Base-by-base conservation (phyloP, 2,797 vertebrate genomes). In the Adrianichthys oophorus region DNA sequence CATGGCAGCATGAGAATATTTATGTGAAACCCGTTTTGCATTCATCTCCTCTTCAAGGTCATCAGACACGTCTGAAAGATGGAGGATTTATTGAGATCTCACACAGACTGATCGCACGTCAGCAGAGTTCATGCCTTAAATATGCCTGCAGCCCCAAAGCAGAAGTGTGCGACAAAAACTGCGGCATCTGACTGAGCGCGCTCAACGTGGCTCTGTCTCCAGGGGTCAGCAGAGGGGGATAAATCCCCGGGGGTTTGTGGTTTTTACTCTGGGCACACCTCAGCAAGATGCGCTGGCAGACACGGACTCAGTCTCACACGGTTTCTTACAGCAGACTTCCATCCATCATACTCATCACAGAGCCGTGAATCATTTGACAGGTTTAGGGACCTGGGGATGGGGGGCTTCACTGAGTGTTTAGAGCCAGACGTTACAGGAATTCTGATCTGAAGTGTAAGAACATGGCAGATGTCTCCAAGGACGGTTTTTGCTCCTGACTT, bases 171-270 rank as follows among this genome's bases (percentile, higher is more conserved):
- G 64, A 65, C 63, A 71, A 72, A 56, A 80, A 52, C 55, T 64
- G 77, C 26, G 26, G 84, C 83, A 79, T 72, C 61, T 46, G 72
- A 83, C 73, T 58, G 75, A 76, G 62, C 68, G 64, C 5, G 74
- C 59, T 56, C 74, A 50, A 75, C 68, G 69, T n/a, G 45, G 10
- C 18, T 52, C 18, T 46, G 44, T 56, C 56, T 60, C 3, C 43
- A 15, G 52, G 59, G 72, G 71, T 77, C 47, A 52, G 23, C 19
- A 32, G 59, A 29, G 23, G 46, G 42, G n/a, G 7, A 76, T 79
- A 78, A 78, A 86, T 82, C 69, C 67, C 1, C 4, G 12, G 19
- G 32, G 62, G 24, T 54, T 74, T 1, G 21, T 6, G 40, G 43
- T 62, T 75, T 55, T 26, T 57, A 45, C 21, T 57, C 52, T 21